Evolutionary conservation across 2,888 invertebrate genomes (phyloP).

Genomic region (Orthonevra nobilis): DNA sequence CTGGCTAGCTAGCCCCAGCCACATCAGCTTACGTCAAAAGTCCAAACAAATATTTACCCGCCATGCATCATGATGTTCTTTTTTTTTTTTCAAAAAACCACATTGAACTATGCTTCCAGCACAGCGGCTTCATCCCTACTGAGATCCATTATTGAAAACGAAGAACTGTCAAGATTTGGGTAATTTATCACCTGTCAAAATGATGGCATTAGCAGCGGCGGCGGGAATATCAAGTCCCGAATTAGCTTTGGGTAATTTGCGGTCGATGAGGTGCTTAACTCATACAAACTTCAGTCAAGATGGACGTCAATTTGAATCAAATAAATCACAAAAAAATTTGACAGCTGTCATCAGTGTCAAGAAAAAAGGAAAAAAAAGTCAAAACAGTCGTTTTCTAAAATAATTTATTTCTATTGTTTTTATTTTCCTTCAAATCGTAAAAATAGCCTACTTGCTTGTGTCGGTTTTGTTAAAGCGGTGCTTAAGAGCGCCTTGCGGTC

Average conservation of each 20-base stretch:
- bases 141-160: too few species aligned
- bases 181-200: constrained; percentile 30
- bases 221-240: background rate
- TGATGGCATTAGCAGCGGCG: constrained; percentile 2
- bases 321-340: background rate
- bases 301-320: background rate
- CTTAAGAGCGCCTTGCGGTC: constrained; percentile 49
- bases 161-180: constrained; percentile 7
- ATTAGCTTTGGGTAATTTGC: background rate
- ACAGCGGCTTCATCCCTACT: too few species aligned
- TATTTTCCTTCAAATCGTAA: background rate
- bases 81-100: too few species aligned
- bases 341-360: background rate
- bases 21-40: background rate
- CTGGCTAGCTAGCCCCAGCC: background rate
- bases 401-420: constrained; percentile 36
- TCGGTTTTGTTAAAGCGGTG: too few species aligned
- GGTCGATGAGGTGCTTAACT: background rate
- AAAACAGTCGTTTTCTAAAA: constrained; percentile 22
- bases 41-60: constrained; percentile 23
- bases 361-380: too few species aligned
- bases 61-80: background rate
- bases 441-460: constrained; percentile 24
- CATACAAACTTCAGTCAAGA: too few species aligned
- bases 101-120: too few species aligned